Base-by-base conservation (phyloP, 2,113 vertebrate species). In the Tor tambroides region DNA sequence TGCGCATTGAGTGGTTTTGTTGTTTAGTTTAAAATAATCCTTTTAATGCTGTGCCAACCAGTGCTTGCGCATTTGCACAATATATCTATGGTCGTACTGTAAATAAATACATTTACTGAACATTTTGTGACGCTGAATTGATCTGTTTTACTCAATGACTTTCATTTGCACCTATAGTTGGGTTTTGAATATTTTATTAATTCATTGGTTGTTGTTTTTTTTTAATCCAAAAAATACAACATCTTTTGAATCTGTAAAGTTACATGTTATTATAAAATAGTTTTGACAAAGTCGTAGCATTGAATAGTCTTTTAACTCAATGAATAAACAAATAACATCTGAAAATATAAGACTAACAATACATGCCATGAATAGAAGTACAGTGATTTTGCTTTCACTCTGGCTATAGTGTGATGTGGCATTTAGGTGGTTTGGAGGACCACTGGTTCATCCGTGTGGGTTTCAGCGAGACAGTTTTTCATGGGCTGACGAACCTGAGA, bases 401-500 rank as follows among this genome's bases (percentile, higher is more conserved):
- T 56, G 17, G 54, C 19, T 56, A 56, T 21, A 21, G 38, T 46
- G 54, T 72, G 35, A 30, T 11, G 10, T 26, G 21, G 28, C 35
- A n/a, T 17, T 77, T 32, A 41, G 84, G 51, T 74, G 83, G 38
- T 79, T 61, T 71, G 59, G 28, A 59, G 59, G 65, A 56, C 15
- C 32, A 56, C n/a, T 77, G 72, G 23, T 51, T 86, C 49, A 38
- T 89, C 51, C 28, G 11, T 8, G 59, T 83, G 32, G 86, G 92
- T 89, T 80, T 91, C 85, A 63, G 85, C 59, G 93, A 96, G 95
- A 91, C 90, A 90, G 94, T 93, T 17, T 94, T 96, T 97, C 96
- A 90, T 94, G 95, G 97, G 97, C 98, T 98, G 98, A 98, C 97
- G 89, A 96, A 96, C 97, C 98, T 97, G 97, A 99, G 97, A 98